Conservation (phyloP, 2,888 invertebrate species). For the Acrobasis suavella region DNA sequence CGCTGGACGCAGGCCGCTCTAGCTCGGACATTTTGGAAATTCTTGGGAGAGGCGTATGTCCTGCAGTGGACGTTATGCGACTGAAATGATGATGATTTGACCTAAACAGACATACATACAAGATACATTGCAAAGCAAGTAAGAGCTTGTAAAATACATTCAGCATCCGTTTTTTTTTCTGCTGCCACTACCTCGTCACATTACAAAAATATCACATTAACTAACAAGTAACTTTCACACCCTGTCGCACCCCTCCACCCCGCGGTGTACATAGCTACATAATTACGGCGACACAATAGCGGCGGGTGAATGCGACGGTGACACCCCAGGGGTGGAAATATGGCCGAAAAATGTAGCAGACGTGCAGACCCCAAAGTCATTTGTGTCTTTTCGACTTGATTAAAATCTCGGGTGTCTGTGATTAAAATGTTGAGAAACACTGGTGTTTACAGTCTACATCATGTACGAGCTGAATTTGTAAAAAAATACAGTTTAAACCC, state of each 20-base stretch:
- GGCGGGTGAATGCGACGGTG: conserved; percentile 31
- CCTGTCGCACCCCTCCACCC: conserved; percentile 31
- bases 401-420: not conserved
- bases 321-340: conserved; percentile 31
- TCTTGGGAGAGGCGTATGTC: too few relatives aligned
- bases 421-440: not conserved
- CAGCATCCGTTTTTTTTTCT: not conserved
- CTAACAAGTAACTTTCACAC: conserved; percentile 32
- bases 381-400: not conserved
- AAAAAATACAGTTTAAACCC: too few relatives aligned
- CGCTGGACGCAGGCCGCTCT: too few relatives aligned
- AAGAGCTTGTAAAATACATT: too few relatives aligned
- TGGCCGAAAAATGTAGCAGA: conserved; percentile 28
- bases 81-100: too few relatives aligned
- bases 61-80: too few relatives aligned
- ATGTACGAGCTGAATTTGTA: too few relatives aligned
- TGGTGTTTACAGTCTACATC: too few relatives aligned
- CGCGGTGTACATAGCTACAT: conserved; percentile 38
- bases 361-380: not conserved
- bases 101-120: too few relatives aligned
- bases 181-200: conserved; percentile 17
- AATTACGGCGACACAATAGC: conserved; percentile 39
- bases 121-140: too few relatives aligned
- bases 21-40: too few relatives aligned
- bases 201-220: conserved; percentile 25